Evolutionary conservation across 2,888 invertebrate species (phyloP).

Genomic region (Troides oblongomaculatus): DNA sequence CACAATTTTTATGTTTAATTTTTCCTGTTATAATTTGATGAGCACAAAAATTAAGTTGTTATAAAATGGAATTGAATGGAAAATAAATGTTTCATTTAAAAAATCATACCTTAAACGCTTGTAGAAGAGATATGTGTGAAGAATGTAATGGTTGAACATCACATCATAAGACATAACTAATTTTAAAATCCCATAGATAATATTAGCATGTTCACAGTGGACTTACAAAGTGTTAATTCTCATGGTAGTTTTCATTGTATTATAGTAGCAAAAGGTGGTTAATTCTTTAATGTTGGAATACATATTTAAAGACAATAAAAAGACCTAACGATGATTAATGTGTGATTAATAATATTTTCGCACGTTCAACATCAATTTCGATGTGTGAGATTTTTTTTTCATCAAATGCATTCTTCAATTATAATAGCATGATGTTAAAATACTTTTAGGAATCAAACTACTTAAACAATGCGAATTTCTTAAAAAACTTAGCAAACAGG

Average conservation of each 20-base stretch:
- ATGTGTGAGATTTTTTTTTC: constrained; percentile 20
- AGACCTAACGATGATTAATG: constrained; percentile 16
- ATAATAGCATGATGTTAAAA: not conserved
- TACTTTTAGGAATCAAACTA: not conserved
- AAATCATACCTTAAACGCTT: not conserved
- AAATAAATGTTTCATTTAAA: not conserved
- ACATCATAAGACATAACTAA: no score
- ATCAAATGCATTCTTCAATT: constrained; percentile 15
- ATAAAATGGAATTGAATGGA: not conserved
- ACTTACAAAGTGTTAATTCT: not conserved
- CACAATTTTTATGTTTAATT: no score
- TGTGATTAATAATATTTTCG: constrained; percentile 17
- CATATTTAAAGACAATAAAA: constrained; percentile 4
- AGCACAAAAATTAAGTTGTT: no score
- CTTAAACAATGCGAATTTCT: not conserved
- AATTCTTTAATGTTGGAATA: not conserved
- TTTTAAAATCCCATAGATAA: no score
- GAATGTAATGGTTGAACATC: no score
- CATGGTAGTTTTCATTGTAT: not conserved
- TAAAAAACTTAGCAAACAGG: no score
- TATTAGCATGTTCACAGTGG: not conserved
- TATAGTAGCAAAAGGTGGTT: not conserved
- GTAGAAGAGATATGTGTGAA: not conserved
- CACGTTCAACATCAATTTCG: constrained; percentile 16
- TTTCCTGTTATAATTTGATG: no score